Base-by-base conservation (phyloP, 2,888 invertebrate genomes). In the Agriopis leucophaearia region DNA sequence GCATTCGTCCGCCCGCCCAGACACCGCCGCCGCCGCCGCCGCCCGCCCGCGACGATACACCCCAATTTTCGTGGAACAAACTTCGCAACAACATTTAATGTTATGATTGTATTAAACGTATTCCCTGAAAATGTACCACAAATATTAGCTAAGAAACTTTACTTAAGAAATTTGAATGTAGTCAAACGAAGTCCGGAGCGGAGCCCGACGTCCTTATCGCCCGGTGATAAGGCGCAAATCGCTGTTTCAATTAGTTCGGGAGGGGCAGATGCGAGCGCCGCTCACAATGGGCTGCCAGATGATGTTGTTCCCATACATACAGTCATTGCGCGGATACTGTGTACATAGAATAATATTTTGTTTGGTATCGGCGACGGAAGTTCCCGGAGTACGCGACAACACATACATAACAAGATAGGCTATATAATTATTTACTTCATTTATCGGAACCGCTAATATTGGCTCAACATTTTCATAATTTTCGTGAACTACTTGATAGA, bases 61-160 rank as follows among this genome's bases (percentile, higher is more conserved):
- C 57, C 59, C 65, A 56, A 64, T 64, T 70, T 58, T 66, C 50
- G 56, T 55, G 65, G 66, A 70, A 69, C 81, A 81, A 85, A 87
- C 83, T 87, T 83, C 73, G 77, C 76, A 83, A 84, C 85, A 85
- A 86, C 87, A 84, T 83, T 84, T 80, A 82, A 86, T 87, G 85
- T 88, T 88, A 84, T 88, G 87, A 86, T 88, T 87, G 86, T 86
- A 88, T 87, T 87, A 87, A 88, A 86, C 83, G 82, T 86, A 82
- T 86, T 86, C 84, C 78, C 74, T 79, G 85, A 86, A 87, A 88
- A 87, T 84, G 83, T 85, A 84, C 84, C 84, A 79, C 86, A 87
- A 88, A 87, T 87, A 87, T 88, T 86, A 87, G 85, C 86, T 82
- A 78, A 85, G 85, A 84, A 88, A 87, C 86, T 87, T 87, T 79